Evolutionary conservation across 2,797 vertebrate species (phyloP).

Genomic region (Periparus ater): DNA sequence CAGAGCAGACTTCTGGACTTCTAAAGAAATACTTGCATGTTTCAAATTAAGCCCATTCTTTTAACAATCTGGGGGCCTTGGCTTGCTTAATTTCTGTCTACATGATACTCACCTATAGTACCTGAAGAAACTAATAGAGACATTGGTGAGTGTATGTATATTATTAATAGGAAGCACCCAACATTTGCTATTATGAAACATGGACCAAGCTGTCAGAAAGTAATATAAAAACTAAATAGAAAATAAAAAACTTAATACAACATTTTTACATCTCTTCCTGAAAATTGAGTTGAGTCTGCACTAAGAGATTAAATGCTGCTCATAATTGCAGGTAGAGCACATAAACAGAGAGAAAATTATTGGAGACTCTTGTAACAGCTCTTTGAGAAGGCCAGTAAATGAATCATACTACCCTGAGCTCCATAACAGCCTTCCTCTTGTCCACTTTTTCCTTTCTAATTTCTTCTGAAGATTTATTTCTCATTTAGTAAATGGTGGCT

Average conservation of each 20-base stretch:
- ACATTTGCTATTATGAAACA: neutral
- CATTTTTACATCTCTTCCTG: neutral
- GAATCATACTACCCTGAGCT: neutral
- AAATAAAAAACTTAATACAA: neutral
- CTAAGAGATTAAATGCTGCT: neutral
- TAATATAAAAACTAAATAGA: neutral
- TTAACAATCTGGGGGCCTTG: neutral
- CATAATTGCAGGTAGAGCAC: neutral
- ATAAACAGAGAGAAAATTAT: neutral
- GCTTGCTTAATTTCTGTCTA: neutral
- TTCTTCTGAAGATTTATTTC: neutral
- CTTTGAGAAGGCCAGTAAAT: neutral
- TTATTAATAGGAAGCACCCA: neutral
- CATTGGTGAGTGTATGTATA: neutral
- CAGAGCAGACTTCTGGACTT: neutral
- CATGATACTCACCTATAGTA: neutral
- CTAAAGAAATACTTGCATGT: neutral
- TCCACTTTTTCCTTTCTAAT: neutral
- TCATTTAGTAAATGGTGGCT: neutral
- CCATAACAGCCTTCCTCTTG: neutral
- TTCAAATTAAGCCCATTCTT: neutral
- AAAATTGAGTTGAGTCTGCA: neutral
- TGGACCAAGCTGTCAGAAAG: neutral
- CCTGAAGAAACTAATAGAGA: neutral
- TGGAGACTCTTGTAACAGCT: neutral